Conservation (phyloP, 2,113 vertebrate genomes). For the Nesoenas mayeri region DNA sequence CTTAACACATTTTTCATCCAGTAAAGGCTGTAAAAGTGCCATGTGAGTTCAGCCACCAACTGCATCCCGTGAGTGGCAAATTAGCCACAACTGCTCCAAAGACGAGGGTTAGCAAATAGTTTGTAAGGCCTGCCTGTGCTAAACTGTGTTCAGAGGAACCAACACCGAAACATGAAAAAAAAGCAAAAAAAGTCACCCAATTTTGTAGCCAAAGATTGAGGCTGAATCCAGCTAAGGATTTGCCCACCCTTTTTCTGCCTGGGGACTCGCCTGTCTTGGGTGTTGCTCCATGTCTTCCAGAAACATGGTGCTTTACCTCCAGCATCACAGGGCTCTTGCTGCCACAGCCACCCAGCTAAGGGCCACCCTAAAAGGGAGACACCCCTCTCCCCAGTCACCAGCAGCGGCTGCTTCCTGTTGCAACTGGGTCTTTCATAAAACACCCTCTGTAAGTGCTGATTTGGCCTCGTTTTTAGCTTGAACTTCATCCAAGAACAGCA, state of each 20-base stretch:
- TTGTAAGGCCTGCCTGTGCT: neutral
- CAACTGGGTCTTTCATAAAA: neutral
- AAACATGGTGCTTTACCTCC: neutral
- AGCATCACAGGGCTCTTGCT: neutral
- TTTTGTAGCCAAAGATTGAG: fast-evolving
- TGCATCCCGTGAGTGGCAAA: fast-evolving
- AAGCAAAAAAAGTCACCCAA: neutral
- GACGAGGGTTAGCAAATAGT: neutral
- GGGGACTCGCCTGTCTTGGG: neutral
- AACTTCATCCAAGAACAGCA: neutral
- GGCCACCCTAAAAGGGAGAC: neutral
- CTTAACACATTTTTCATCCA: fast-evolving
- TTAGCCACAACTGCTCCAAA: neutral
- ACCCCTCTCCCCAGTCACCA: neutral
- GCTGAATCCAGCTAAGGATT: fast-evolving
- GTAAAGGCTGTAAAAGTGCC: neutral
- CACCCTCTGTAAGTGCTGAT: neutral
- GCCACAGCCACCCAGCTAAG: neutral
- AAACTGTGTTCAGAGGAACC: neutral
- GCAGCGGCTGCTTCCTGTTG: neutral
- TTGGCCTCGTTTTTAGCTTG: neutral
- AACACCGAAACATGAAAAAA: neutral
- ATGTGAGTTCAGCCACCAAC: neutral
- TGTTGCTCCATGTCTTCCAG: neutral
- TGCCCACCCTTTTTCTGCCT: neutral